A percentile compares a stretch with the other conserved stretches of the same genome.
Conservation (phyloP, 2,797 vertebrate species). For the Tiaroga cobitis region DNA sequence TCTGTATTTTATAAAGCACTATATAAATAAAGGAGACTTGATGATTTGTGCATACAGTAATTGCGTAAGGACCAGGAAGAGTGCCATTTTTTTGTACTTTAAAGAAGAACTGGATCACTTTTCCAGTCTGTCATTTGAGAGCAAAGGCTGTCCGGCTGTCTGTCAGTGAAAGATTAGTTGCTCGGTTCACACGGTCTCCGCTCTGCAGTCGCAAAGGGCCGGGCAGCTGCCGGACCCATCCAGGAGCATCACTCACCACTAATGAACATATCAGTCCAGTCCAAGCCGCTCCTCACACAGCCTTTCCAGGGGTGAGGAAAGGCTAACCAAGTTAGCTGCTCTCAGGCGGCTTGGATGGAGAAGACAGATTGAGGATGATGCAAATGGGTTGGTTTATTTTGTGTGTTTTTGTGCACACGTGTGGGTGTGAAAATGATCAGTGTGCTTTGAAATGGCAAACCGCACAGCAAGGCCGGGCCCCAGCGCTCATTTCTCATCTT, state of each 20-base stretch:
- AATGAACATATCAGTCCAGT: slow-evolving; percentile 78
- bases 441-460: slow-evolving; percentile 55
- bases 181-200: slow-evolving; percentile 50
- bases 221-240: slow-evolving; percentile 60
- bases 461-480: slow-evolving; percentile 43
- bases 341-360: slow-evolving; percentile 52
- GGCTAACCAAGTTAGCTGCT: slow-evolving; percentile 60
- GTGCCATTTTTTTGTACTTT: slow-evolving; percentile 14
- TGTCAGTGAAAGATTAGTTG: slow-evolving; percentile 60
- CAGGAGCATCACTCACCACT: slow-evolving; percentile 68
- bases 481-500: slow-evolving; percentile 61
- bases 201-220: slow-evolving; percentile 55
- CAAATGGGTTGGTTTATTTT: slow-evolving; percentile 27
- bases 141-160: slow-evolving; percentile 54
- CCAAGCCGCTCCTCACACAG: slow-evolving; percentile 57
- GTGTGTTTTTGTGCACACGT: background rate
- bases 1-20: background rate
- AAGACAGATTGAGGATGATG: slow-evolving; percentile 45
- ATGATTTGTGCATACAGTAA: background rate
- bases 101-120: slow-evolving; percentile 43
- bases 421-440: slow-evolving; percentile 33
- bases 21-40: background rate
- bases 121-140: slow-evolving; percentile 48
- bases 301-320: slow-evolving; percentile 47
- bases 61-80: background rate